phyloP scores from a whole-genome alignment of 2,113 vertebrate genomes.

The Heptranchias perlo region DNA sequence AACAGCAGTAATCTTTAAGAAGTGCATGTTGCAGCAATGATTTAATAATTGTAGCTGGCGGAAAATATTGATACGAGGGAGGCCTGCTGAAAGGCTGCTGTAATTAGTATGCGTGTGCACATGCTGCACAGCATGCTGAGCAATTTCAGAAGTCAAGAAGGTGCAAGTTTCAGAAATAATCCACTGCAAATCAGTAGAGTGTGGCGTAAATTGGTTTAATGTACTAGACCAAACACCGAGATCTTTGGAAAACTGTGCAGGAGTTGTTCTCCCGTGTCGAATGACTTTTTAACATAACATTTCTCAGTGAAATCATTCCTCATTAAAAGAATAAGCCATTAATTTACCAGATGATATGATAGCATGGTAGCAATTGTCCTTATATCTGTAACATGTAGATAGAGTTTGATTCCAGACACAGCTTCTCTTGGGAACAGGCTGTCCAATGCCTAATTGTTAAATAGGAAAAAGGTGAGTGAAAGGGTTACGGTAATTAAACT shows the following conservation, averaged over 20 bases:
- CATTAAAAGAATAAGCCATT: constrained; percentile 9
- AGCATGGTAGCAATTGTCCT: neutral
- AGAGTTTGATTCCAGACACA: neutral
- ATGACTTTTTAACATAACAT: neutral
- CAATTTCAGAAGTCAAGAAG: constrained; percentile 19
- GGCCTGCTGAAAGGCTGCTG: neutral
- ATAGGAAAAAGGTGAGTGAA: neutral
- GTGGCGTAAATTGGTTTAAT: constrained; percentile 14
- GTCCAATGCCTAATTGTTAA: neutral
- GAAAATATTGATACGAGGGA: neutral
- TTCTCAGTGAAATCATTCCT: neutral
- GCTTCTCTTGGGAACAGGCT: neutral
- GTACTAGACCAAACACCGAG: neutral
- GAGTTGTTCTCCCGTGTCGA: neutral
- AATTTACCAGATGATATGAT: neutral
- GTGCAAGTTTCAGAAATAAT: neutral
- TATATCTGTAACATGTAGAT: neutral
- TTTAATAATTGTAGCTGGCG: neutral
- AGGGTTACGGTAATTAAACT: constrained; percentile 35
- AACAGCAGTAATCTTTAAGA: neutral
- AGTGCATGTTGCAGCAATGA: neutral
- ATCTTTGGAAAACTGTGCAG: neutral
- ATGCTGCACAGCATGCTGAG: neutral
- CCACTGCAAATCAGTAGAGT: neutral
- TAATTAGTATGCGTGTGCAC: neutral